These are phyloP conservation scores for Volucella bombylans DNA, from an alignment of 2,888 invertebrate species.

Conservation along the genomic window DNA sequence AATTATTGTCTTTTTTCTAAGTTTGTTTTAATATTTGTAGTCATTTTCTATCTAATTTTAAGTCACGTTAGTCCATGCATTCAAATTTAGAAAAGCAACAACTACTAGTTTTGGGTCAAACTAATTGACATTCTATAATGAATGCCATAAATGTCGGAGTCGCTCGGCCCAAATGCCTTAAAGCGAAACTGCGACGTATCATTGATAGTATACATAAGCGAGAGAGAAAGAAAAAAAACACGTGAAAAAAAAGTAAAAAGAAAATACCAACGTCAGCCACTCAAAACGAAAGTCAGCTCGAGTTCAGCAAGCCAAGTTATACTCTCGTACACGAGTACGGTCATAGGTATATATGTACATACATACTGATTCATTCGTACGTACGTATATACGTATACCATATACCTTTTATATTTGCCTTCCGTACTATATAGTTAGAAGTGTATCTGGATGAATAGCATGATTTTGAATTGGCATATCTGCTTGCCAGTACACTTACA, in stretches of 20 bases:
- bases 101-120: slow-evolving; percentile 53
- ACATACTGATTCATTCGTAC: neutral
- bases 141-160: slow-evolving; percentile 61
- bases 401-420: slow-evolving; percentile 55
- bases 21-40: too few species aligned
- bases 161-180: slow-evolving; percentile 63
- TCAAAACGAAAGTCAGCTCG: slow-evolving; percentile 73
- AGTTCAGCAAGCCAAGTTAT: slow-evolving; percentile 72
- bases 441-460: slow-evolving; percentile 57
- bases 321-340: slow-evolving; percentile 29
- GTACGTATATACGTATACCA: neutral
- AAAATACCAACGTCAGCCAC: slow-evolving; percentile 60
- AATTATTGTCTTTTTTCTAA: too few species aligned
- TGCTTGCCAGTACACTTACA: slow-evolving; percentile 1
- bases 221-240: slow-evolving; percentile 31
- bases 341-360: too few species aligned
- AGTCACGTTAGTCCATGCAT: neutral
- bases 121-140: slow-evolving; percentile 58
- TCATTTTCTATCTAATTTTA: too few species aligned
- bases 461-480: slow-evolving; percentile 62
- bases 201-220: slow-evolving; percentile 6
- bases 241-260: slow-evolving; percentile 38
- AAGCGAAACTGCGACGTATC: slow-evolving; percentile 62
- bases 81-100: slow-evolving; percentile 28
- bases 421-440: slow-evolving; percentile 32